Conservation (phyloP, 2,888 invertebrate genomes). For the Molorchus minor region DNA sequence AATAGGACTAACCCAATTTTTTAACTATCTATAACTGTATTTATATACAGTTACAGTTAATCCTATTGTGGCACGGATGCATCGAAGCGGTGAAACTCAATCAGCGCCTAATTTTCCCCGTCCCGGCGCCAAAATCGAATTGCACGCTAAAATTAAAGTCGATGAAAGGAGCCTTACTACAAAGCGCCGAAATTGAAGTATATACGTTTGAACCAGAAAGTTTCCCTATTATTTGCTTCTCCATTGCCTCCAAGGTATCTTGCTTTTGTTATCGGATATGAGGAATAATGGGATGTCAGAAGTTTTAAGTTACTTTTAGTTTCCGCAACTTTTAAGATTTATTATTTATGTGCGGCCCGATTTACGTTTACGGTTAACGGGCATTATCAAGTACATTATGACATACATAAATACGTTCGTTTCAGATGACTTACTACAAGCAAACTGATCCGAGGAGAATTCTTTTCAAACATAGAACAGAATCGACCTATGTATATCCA, state of each 20-base stretch:
- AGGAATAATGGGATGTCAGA: slow-evolving; percentile 45
- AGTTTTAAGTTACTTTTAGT: slow-evolving; percentile 45
- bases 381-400: slow-evolving; percentile 6
- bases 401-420: no score
- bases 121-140: slow-evolving; percentile 14
- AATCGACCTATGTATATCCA: no score
- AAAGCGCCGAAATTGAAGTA: slow-evolving; percentile 41
- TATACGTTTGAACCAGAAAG: slow-evolving; percentile 40
- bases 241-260: slow-evolving; percentile 44
- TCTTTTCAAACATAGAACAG: no score
- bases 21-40: no score
- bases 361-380: slow-evolving; percentile 31
- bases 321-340: slow-evolving; percentile 41
- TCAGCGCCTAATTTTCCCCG: not conserved
- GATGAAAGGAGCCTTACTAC: slow-evolving; percentile 38
- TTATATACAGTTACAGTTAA: no score
- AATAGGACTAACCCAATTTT: no score
- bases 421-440: no score
- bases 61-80: no score
- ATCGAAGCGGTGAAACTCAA: no score
- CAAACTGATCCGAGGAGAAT: no score
- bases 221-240: slow-evolving; percentile 44
- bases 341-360: slow-evolving; percentile 42
- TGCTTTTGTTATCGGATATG: slow-evolving; percentile 44
- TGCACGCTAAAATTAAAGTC: slow-evolving; percentile 36